Evolutionary conservation across 2,113 vertebrate species (phyloP).

Genomic region (Psittacara wagleri): DNA sequence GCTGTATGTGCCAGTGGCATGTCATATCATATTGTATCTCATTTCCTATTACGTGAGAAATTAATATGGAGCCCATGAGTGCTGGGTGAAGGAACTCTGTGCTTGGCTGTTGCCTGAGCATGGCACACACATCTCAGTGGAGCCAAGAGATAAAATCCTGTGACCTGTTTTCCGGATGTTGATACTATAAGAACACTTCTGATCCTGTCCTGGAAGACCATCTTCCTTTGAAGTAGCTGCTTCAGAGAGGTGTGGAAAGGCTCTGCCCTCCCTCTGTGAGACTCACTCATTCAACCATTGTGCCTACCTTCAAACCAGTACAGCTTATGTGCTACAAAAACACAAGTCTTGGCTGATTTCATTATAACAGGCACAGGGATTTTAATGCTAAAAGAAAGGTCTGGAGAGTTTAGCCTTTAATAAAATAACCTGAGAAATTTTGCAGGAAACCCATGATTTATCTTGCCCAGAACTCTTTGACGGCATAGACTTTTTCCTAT

Average conservation of each 20-base stretch:
- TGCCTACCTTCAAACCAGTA: neutral
- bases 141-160: neutral
- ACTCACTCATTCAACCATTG: neutral
- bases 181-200: slow-evolving; percentile 20
- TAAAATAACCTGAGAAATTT: slow-evolving; percentile 17
- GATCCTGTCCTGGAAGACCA: neutral
- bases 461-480: slow-evolving; percentile 32
- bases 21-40: neutral
- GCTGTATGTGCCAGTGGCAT: neutral
- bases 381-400: neutral
- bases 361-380: neutral
- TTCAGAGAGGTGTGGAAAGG: neutral
- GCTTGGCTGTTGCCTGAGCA: neutral
- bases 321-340: neutral
- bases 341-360: neutral
- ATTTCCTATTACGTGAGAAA: neutral
- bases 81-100: neutral
- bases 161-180: neutral
- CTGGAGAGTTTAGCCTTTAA: neutral
- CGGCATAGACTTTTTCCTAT: slow-evolving; percentile 31
- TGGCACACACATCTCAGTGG: neutral
- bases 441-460: slow-evolving; percentile 6
- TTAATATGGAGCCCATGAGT: neutral
- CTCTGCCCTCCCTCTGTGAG: neutral
- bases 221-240: neutral